Base-by-base conservation (phyloP, 2,888 invertebrate species). In the Odontocolon sp. region DNA sequence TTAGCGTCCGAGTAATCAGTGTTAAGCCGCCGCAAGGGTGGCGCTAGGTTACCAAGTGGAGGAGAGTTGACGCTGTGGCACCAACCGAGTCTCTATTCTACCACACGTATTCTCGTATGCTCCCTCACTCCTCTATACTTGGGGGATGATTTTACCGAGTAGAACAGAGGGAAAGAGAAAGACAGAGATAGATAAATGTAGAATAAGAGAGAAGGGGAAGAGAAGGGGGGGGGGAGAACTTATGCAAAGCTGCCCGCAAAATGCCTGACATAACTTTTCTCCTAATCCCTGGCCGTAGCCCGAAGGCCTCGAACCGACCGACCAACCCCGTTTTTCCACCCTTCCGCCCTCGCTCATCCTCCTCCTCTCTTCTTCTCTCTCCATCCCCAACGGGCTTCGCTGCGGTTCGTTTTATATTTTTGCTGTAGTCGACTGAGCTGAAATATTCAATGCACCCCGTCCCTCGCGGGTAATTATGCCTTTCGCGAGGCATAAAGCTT, bases 191-290 rank as follows among this genome's bases (percentile, higher is more conserved):
- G 42, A 40, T 6, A 33, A 40, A 36, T 28, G 59, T 33, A 5
- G 38, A 57, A 45, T 59, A 59, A 33, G 26, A n/a, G 64, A 66
- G 64, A 61, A 59, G 73, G 52, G 63, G 63, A 42, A 54, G 69
- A 40, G 56, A 70, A 77, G 68, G 81, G 33, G 79, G 66, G 79
- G 69, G 73, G 81, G 76, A 78, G 80, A 85, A 87, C 83, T 88
- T 87, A 87, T 88, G 88, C 86, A 88, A 88, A 88, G 86, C 87
- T 86, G 81, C 77, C 85, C 85, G 83, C 86, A 84, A 87, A 87
- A 88, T 86, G 84, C 81, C 86, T 81, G 84, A 82, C 84, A 87
- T 87, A 87, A 88, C 84, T 87, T 86, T 84, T 59, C 79, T 80
- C 81, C 85, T 88, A 88, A 88, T 87, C 87, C 87, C 82, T 74